Conservation (phyloP, 1,140 invertebrate species). For the Drosophila seguyi region DNA sequence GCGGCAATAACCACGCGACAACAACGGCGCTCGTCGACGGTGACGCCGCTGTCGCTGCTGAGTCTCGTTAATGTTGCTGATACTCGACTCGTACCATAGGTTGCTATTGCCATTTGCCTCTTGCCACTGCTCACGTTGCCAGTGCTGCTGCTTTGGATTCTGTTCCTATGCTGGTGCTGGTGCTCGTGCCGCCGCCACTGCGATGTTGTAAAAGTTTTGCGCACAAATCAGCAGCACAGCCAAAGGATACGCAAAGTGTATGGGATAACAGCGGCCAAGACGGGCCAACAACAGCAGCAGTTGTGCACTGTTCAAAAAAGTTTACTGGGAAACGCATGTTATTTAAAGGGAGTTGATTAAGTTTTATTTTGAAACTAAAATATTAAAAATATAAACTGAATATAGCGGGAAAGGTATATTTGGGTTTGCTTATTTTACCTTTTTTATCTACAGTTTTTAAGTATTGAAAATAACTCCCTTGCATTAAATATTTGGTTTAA, state of each 20-base stretch:
- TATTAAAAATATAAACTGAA: neutral
- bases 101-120: conserved; percentile 35
- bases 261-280: conserved; percentile 56
- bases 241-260: conserved; percentile 75
- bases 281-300: conserved; percentile 21
- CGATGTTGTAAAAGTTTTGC: conserved; percentile 81
- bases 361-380: neutral
- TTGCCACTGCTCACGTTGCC: conserved; percentile 13
- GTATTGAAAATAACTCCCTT: too few relatives aligned
- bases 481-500: too few relatives aligned
- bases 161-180: conserved; percentile 27
- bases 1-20: conserved; percentile 61
- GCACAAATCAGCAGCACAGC: conserved; percentile 77
- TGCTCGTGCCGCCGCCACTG: conserved; percentile 57
- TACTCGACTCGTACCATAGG: conserved; percentile 38
- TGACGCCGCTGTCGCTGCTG: conserved; percentile 65
- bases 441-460: too few relatives aligned
- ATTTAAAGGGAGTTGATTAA: neutral
- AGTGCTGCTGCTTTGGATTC: conserved; percentile 24
- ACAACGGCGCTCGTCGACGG: conserved; percentile 71
- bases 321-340: neutral
- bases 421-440: too few relatives aligned
- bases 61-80: conserved; percentile 62
- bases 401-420: too few relatives aligned
- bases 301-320: conserved; percentile 13